Evolutionary conservation across 2,797 vertebrate genomes (phyloP), one percentile per base, ranked within the genome.

Genomic region (Menidia menidia): DNA sequence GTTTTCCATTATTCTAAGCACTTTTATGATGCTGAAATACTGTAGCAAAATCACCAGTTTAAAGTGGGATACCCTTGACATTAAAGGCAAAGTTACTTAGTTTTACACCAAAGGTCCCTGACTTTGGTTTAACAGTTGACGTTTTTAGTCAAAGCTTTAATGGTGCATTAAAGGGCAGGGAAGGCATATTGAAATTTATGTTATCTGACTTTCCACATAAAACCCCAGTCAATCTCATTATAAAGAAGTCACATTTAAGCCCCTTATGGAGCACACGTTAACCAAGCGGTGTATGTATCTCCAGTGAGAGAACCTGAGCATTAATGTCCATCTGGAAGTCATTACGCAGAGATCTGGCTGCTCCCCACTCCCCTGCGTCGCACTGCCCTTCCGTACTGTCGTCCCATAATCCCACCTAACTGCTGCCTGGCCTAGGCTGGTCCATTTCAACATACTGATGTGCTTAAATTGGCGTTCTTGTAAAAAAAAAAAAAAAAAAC

Each of bases 391-490:
- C 92, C 93, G 92, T 80, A 90, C 92, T 88, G 92, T 94, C 91
- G 92, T 94, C 93, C 93, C 86, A 90, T 95, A 95, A 95, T 95
- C 92, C 94, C 87, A 85, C 84, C 85, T 89, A 76, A 93, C 92
- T 93, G 94, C 92, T 90, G 88, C 89, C 87, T 71, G 79, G 93
- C 90, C 92, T 92, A 88, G 82, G 82, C 80, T 86, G 78, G 84
- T 81, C 93, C 89, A 82, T 94, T 95, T 91, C 90, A 86, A 89
- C 90, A 86, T 94, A 68, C 78, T 80, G 82, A 95, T 83, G 90
- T 87, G 93, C 94, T 96, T 97, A 96, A 97, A 95, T 95, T 93
- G 94, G 93, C 94, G 94, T 90, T 94, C 96, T 98, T 96, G 96
- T 98, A 98, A 98, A 95, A 97, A 57, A 44, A 62, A 48, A 55